phyloP scores from a whole-genome alignment of 2,797 vertebrate genomes.

The Sebastes minor region DNA sequence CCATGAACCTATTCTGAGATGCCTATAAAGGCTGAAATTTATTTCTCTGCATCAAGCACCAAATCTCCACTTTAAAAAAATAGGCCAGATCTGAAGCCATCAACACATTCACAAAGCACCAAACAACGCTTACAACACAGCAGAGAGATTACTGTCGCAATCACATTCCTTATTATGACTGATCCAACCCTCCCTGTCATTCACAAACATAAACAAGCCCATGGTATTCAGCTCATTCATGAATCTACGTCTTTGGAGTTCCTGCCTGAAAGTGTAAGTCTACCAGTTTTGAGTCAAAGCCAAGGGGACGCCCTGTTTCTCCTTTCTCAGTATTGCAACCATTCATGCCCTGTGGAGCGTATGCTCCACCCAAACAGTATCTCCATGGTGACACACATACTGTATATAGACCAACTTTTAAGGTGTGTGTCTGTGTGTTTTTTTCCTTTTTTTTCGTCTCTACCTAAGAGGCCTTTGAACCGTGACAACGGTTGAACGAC shows the following conservation, averaged over 20 bases:
- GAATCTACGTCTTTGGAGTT: conserved; percentile 56
- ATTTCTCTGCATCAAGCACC: background rate
- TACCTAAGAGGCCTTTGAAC: conserved; percentile 68
- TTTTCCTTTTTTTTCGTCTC: conserved; percentile 25
- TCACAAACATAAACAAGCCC: conserved; percentile 57
- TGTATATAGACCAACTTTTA: conserved; percentile 60
- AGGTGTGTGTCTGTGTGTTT: conserved; percentile 63
- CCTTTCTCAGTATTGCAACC: conserved; percentile 49
- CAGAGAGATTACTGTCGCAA: conserved; percentile 48
- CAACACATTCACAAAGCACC: conserved; percentile 16
- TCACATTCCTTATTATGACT: conserved; percentile 41
- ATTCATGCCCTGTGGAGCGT: conserved; percentile 66
- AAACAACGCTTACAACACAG: conserved; percentile 40
- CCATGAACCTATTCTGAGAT: background rate
- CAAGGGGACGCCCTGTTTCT: conserved; percentile 59
- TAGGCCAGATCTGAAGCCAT: conserved; percentile 21
- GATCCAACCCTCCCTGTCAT: conserved; percentile 44
- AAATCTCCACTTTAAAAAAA: background rate
- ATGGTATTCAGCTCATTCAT: conserved; percentile 70
- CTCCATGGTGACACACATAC: conserved; percentile 67
- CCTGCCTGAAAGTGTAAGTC: conserved; percentile 59
- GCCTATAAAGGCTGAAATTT: background rate
- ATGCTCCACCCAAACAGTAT: conserved; percentile 77
- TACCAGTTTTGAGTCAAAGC: conserved; percentile 63
- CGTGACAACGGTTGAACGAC: conserved; percentile 74